These are phyloP conservation scores for Lymantria monacha DNA, from an alignment of 2,888 invertebrate genomes.

Conservation along the genomic window DNA sequence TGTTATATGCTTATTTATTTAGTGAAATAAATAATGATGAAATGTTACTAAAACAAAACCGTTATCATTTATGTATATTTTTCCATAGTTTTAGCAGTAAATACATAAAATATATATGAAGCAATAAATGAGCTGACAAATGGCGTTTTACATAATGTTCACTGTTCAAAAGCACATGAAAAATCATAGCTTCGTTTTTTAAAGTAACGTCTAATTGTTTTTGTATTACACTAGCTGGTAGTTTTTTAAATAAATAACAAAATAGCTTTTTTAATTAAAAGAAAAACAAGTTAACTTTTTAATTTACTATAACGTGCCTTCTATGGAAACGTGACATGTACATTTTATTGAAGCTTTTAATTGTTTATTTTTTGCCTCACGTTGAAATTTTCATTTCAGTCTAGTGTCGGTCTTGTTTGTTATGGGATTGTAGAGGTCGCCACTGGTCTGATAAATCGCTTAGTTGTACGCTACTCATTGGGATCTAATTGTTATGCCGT, in stretches of 20 bases:
- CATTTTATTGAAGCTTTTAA: constrained; percentile 53
- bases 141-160: constrained; percentile 22
- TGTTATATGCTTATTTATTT: constrained; percentile 77
- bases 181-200: constrained; percentile 55
- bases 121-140: constrained; percentile 34
- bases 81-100: constrained; percentile 33
- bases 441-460: constrained; percentile 24
- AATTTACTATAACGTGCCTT: constrained; percentile 72
- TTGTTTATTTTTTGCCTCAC: constrained; percentile 47
- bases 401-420: constrained; percentile 16
- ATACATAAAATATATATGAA: constrained; percentile 30
- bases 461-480: constrained; percentile 29
- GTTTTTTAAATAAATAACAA: constrained; percentile 62
- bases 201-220: constrained; percentile 43
- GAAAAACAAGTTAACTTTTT: constrained; percentile 30
- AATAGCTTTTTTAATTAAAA: constrained; percentile 72
- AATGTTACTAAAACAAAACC: constrained; percentile 42
- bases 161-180: constrained; percentile 52
- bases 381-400: constrained; percentile 34
- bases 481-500: constrained; percentile 23
- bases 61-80: constrained; percentile 31
- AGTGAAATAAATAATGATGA: constrained; percentile 43
- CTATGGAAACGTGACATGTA: constrained; percentile 59
- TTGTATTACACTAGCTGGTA: constrained; percentile 53
- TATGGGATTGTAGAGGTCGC: constrained; percentile 10